A percentile compares a stretch with the other conserved stretches of the same genome.
Evolutionary conservation across 1,140 invertebrate genomes (phyloP).

Genomic region (Vanessa atalanta): DNA sequence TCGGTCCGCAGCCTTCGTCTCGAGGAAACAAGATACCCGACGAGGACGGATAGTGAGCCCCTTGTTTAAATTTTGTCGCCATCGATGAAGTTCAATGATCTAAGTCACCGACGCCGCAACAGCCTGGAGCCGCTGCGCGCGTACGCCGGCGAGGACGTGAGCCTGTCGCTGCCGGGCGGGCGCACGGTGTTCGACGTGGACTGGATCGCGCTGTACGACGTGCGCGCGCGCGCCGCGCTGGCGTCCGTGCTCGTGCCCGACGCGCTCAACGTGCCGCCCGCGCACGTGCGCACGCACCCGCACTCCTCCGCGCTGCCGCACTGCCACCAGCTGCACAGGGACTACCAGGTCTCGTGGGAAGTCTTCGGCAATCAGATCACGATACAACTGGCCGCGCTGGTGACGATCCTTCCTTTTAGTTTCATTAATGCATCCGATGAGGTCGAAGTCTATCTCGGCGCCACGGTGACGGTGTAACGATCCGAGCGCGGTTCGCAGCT

Average conservation of each 20-base stretch:
- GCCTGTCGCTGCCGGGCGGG: conserved; percentile 90
- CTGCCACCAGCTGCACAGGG: conserved; percentile 91
- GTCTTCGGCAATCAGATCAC: conserved; percentile 94
- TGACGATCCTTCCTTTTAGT: conserved; percentile 56
- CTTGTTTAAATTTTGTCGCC: neutral
- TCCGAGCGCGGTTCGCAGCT: conserved; percentile 49
- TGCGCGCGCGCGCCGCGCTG: conserved; percentile 86
- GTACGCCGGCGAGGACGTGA: conserved; percentile 89
- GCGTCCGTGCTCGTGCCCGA: conserved; percentile 90
- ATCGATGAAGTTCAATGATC: neutral
- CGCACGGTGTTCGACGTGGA: conserved; percentile 91
- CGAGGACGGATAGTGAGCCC: conserved; percentile 94
- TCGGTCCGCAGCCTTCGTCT: conserved; percentile 91
- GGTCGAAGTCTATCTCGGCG: neutral
- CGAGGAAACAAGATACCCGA: conserved; percentile 92
- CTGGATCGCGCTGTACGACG: conserved; percentile 87
- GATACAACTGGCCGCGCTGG: conserved; percentile 91
- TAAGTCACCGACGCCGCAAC: neutral
- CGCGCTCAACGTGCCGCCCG: conserved; percentile 92
- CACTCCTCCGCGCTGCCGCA: conserved; percentile 84
- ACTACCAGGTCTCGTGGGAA: conserved; percentile 93
- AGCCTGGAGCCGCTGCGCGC: conserved; percentile 65
- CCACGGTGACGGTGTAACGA: too few species aligned
- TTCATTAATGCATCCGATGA: neutral
- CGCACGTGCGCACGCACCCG: conserved; percentile 83